Percentiles rank a stretch among this genome's conserved stretches.
Evolutionary conservation across 2,888 invertebrate species (phyloP).

Genomic region (Colletes collaris): DNA sequence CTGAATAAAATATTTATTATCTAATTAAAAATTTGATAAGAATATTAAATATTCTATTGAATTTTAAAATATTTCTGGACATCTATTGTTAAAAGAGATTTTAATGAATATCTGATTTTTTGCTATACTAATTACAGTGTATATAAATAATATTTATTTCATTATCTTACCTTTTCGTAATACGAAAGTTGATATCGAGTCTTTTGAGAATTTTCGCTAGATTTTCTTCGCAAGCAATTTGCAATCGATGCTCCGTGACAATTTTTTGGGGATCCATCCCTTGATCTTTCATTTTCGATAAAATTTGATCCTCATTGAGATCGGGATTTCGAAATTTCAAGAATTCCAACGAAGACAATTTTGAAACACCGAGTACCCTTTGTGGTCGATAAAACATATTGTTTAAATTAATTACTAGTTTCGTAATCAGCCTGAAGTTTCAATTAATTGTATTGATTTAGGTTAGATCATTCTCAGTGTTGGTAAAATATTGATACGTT

Average conservation of each 20-base stretch:
- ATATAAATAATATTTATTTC: not conserved
- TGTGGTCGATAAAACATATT: slow-evolving; percentile 38
- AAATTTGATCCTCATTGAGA: slow-evolving; percentile 87
- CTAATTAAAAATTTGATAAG: too few species aligned
- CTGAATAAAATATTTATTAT: too few species aligned
- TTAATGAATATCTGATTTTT: too few species aligned
- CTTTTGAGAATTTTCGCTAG: slow-evolving; percentile 86
- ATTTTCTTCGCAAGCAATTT: slow-evolving; percentile 89
- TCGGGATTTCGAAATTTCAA: slow-evolving; percentile 84
- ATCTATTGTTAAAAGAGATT: too few species aligned
- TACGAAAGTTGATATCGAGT: slow-evolving; percentile 89
- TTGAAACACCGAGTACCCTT: slow-evolving; percentile 55
- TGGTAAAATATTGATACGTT: slow-evolving; percentile 28
- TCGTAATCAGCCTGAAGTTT: slow-evolving; percentile 35
- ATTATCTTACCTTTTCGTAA: slow-evolving; percentile 88
- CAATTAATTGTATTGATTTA: not conserved
- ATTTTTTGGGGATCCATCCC: slow-evolving; percentile 93
- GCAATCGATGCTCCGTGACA: slow-evolving; percentile 89
- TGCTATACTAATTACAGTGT: too few species aligned
- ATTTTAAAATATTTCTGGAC: too few species aligned
- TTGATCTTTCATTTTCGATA: slow-evolving; percentile 87
- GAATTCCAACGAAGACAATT: slow-evolving; percentile 50
- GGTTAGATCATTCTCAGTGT: slow-evolving; percentile 26
- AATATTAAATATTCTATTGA: too few species aligned
- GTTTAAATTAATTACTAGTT: slow-evolving; percentile 15